Base-by-base conservation (phyloP, 2,888 invertebrate genomes). In the Cosmia pyralina region DNA sequence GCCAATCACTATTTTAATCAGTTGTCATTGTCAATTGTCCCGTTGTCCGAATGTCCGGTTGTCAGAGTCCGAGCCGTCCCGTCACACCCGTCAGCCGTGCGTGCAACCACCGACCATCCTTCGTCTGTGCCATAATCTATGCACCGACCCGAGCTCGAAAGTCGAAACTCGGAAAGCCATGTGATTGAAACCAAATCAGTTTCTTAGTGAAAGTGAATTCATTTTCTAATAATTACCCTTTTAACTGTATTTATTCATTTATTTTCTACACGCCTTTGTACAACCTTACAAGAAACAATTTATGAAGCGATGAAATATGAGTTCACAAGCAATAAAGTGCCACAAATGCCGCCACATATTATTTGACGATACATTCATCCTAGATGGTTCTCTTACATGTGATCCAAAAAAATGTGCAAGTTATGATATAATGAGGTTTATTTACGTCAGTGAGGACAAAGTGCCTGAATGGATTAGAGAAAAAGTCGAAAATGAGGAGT, bases 391-490 rank as follows among this genome's bases (percentile, higher is more conserved):
- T 19, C 79, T 84, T 28, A 81, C 70, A 28, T 94, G 93, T 82
- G 85, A 88, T 75, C 81, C 81, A 13, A 79, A 88, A 53, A 76
- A 73, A 71, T 95, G 96, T 83, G 87, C 79, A 68, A 94, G 93
- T 79, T 94, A 93, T 75, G 89, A 92, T 79, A 69, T 89, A 17
- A 93, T 91, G 53, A 92, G 85, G 44, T 94, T 95, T 77, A 88
- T 97, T 77, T 97, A 96, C 85, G 85, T 97, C 58, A 90, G 92
- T 72, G 97, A 97, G 89, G 96, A 97, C n/a, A 90, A 89, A 75
- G 87, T 97, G 65, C 97, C 97, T 0, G 81, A 88, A 22, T 97
- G 97, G 97, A 96, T 97, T 71, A 93, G 89, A 75, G 71, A 83
- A 46, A 94, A 92, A 88, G 90, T 97, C 57, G 96, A 97, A 88